These are phyloP conservation scores for Rhagoletis zephyria DNA, from an alignment of 1,140 invertebrate genomes.

Conservation along the genomic window DNA sequence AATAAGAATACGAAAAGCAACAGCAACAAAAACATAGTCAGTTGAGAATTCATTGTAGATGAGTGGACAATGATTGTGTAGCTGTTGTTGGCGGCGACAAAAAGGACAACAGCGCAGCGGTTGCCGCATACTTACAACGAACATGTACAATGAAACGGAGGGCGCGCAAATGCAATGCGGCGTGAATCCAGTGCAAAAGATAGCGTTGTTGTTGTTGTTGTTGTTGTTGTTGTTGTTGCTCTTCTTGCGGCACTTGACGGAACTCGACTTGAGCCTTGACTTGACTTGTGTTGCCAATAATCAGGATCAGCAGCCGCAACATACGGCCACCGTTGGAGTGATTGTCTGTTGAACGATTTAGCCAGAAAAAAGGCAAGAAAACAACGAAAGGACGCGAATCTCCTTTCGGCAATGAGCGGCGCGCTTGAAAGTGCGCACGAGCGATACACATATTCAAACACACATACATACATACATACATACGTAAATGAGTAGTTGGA, in stretches of 20 bases:
- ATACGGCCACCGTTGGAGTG: neutral
- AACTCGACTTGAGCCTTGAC: neutral
- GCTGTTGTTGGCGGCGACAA: constrained; percentile 12
- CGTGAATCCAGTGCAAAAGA: constrained; percentile 26
- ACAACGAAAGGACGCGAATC: constrained; percentile 39
- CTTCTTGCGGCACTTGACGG: neutral
- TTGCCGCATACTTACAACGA: constrained; percentile 6
- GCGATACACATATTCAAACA: no score
- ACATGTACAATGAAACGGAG: neutral
- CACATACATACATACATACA: neutral
- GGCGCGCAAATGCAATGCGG: neutral
- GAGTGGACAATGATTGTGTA: neutral
- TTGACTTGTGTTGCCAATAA: constrained; percentile 37
- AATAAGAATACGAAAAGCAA: neutral
- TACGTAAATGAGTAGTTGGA: neutral
- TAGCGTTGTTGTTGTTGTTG: neutral
- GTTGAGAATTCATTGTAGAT: neutral
- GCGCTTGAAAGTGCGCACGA: neutral
- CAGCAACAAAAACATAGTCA: neutral
- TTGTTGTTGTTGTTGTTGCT: neutral
- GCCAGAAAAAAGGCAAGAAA: no score
- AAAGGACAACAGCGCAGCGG: constrained; percentile 7
- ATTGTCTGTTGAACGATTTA: neutral
- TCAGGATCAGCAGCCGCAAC: constrained; percentile 43
- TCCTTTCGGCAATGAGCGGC: constrained; percentile 21